These are phyloP conservation scores for Actinemys pallida DNA, from an alignment of 2,113 vertebrate genomes.

Conservation along the genomic window DNA sequence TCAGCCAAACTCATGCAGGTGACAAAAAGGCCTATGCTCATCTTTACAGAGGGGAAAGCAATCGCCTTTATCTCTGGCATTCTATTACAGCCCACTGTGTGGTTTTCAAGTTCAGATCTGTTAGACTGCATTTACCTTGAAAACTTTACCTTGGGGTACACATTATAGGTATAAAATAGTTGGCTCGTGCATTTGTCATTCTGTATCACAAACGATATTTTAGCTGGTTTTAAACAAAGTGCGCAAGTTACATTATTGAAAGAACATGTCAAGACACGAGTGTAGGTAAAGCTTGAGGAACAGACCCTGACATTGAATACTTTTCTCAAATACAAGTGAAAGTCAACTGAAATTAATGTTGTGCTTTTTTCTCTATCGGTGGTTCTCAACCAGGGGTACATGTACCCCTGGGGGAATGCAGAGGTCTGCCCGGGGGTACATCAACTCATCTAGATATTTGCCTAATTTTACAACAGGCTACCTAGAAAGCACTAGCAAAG, in stretches of 20 bases:
- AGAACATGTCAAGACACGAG: neutral
- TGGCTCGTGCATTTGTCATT: neutral
- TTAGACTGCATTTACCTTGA: neutral
- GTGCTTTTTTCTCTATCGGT: neutral
- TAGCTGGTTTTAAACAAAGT: neutral
- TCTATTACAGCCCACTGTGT: neutral
- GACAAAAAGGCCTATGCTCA: neutral
- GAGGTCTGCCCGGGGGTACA: too few species aligned
- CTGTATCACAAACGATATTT: accelerated
- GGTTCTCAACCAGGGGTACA: too few species aligned
- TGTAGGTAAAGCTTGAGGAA: neutral
- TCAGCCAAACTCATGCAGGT: neutral
- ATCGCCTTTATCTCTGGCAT: neutral
- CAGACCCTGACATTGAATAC: neutral
- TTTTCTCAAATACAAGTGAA: neutral
- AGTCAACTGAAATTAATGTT: neutral
- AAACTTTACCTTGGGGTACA: neutral
- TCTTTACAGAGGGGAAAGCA: neutral
- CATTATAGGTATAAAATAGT: slow-evolving; percentile 2
- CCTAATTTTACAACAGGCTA: too few species aligned
- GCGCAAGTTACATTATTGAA: neutral
- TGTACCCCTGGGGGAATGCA: too few species aligned
- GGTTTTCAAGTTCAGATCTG: neutral
- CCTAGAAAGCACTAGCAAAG: too few species aligned
- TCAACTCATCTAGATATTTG: too few species aligned